Conservation (phyloP, 2,797 vertebrate species). For the Circus cinereus region DNA sequence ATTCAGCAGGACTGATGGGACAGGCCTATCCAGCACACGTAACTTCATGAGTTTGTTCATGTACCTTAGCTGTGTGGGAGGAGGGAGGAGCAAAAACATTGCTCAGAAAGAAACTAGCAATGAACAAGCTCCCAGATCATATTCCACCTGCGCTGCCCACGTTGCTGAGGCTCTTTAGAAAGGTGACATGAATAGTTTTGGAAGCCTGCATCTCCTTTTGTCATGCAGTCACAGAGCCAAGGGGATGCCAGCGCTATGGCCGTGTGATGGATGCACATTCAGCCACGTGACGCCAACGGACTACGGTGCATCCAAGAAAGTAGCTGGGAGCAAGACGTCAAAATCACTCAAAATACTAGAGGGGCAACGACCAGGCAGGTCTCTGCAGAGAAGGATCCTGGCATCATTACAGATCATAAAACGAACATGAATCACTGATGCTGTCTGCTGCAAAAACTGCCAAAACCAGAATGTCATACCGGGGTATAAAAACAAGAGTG, state of each 20-base stretch:
- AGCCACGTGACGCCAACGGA: rapidly evolving
- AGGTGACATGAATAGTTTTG: neutral
- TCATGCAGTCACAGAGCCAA: neutral
- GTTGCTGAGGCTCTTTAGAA: neutral
- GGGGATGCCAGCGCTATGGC: rapidly evolving
- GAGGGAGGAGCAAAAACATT: neutral
- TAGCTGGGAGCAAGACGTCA: neutral
- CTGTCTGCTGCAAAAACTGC: neutral
- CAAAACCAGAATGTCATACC: neutral
- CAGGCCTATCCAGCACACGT: neutral
- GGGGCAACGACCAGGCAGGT: neutral
- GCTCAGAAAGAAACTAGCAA: neutral
- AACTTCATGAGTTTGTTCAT: neutral
- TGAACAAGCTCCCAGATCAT: neutral
- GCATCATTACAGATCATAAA: neutral
- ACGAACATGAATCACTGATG: neutral
- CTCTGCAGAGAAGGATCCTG: neutral
- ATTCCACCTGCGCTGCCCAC: neutral
- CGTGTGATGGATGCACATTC: neutral
- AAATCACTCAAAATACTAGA: neutral
- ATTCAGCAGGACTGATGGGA: neutral
- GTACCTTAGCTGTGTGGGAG: neutral
- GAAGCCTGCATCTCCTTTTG: neutral
- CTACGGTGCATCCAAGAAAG: neutral
- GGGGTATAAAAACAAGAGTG: neutral